Evolutionary conservation across 2,888 invertebrate species (phyloP).

Genomic region (Entomobrya multifasciata): DNA sequence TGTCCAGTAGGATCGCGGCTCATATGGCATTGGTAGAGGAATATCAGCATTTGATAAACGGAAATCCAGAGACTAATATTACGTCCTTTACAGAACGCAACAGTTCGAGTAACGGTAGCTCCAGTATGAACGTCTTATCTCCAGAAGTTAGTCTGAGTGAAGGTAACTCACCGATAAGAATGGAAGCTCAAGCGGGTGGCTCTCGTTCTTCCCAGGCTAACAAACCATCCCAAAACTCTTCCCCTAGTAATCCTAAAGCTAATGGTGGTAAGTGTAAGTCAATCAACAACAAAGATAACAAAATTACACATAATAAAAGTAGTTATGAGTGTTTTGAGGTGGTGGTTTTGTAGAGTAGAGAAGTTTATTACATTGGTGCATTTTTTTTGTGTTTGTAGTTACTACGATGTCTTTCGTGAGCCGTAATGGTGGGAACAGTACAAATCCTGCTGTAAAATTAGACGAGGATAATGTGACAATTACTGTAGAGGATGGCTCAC

Average conservation of each 20-base stretch:
- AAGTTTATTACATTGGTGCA: no score
- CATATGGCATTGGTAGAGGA: conserved; percentile 79
- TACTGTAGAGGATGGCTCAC: conserved; percentile 76
- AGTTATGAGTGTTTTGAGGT: no score
- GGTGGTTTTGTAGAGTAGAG: no score
- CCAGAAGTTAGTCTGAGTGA: conserved; percentile 79
- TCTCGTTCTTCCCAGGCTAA: conserved; percentile 73
- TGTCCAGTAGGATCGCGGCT: conserved; percentile 77
- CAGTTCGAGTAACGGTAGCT: conserved; percentile 78
- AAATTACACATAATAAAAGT: no score
- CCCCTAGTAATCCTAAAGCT: conserved; percentile 61
- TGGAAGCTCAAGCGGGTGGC: conserved; percentile 76
- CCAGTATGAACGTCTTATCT: conserved; percentile 79
- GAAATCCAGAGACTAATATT: conserved; percentile 78
- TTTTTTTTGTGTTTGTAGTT: conserved; percentile 21
- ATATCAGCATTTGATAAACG: conserved; percentile 79
- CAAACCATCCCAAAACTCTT: conserved; percentile 69
- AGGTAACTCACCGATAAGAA: conserved; percentile 79
- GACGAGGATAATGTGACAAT: conserved; percentile 78
- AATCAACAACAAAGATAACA: no score
- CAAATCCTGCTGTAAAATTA: conserved; percentile 72
- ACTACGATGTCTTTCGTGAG: conserved; percentile 46
- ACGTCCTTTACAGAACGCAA: conserved; percentile 76
- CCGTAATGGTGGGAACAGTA: conserved; percentile 73
- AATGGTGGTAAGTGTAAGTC: conserved; percentile 66